Percentiles rank a stretch among this genome's conserved stretches.
These are phyloP conservation scores for Melikaiella ostensackeni DNA, from an alignment of 2,888 invertebrate species.

Conservation along the genomic window DNA sequence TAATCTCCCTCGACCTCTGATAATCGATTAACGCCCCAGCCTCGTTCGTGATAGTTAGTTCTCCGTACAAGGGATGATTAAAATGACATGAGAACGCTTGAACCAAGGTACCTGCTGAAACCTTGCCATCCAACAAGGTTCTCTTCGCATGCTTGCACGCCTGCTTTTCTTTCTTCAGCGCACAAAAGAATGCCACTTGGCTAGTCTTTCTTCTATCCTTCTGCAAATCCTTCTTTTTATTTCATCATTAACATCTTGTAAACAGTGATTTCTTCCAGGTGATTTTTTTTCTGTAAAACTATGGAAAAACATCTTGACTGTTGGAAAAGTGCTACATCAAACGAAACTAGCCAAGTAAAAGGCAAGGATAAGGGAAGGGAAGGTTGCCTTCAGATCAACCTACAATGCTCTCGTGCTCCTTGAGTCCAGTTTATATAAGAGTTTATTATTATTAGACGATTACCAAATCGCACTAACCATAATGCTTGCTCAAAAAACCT, in stretches of 20 bases:
- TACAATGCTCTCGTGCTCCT: neutral
- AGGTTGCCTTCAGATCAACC: neutral
- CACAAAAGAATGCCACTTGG: slow-evolving; percentile 5
- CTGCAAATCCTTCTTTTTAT: neutral
- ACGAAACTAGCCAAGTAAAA: neutral
- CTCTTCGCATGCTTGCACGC: neutral
- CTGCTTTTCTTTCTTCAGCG: slow-evolving; percentile 10
- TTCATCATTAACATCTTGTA: neutral
- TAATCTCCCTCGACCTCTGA: slow-evolving; percentile 49
- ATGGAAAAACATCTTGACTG: neutral
- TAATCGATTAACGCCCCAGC: slow-evolving; percentile 47
- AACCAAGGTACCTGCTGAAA: slow-evolving; percentile 17
- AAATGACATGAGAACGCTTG: slow-evolving; percentile 39
- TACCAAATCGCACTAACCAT: neutral
- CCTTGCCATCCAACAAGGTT: slow-evolving; percentile 23
- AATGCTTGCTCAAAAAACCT: neutral
- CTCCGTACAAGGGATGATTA: slow-evolving; percentile 46
- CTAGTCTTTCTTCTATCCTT: neutral
- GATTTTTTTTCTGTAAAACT: neutral
- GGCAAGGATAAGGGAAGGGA: neutral
- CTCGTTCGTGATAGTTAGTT: slow-evolving; percentile 45
- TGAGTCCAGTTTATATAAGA: neutral
- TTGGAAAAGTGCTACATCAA: neutral
- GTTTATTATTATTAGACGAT: neutral
- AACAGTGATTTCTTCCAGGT: neutral